Conservation (phyloP, 2,888 invertebrate species). For the Heteropelma amictum region DNA sequence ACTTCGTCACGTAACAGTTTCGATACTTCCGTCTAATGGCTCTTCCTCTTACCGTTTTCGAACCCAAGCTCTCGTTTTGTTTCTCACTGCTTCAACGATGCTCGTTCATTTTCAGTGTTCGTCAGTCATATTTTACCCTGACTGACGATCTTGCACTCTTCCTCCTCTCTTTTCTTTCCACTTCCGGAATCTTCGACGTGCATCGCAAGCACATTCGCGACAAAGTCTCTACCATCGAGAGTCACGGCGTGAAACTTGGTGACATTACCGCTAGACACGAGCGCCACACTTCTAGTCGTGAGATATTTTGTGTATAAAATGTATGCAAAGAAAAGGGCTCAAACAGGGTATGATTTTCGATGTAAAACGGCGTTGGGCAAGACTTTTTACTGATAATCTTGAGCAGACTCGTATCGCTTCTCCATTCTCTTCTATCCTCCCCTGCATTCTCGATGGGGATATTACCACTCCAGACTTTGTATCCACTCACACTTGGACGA, state of each 20-base stretch:
- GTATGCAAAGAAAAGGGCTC: no score
- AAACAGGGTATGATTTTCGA: no score
- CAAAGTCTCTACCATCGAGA: constrained; percentile 12
- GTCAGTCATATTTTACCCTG: background rate
- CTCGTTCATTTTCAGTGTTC: background rate
- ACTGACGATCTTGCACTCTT: constrained; percentile 7
- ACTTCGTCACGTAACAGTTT: constrained; percentile 51
- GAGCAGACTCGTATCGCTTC: background rate
- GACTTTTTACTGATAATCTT: no score
- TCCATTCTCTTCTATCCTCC: background rate
- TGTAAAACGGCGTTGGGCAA: no score
- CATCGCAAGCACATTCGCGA: background rate
- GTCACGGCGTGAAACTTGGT: background rate
- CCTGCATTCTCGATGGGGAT: background rate
- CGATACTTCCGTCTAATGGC: constrained; percentile 24
- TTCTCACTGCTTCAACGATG: constrained; percentile 22
- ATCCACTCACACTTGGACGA: background rate
- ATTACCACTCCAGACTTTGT: background rate
- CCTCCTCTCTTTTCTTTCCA: background rate
- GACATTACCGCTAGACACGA: background rate
- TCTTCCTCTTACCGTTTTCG: constrained; percentile 7
- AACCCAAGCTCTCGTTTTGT: constrained; percentile 18
- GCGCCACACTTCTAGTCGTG: constrained; percentile 24
- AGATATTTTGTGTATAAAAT: constrained; percentile 5
- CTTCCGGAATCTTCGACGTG: background rate